Percentiles rank a stretch among this genome's conserved stretches.
phyloP scores from a whole-genome alignment of 1,140 invertebrate species.

The Apis florea region DNA sequence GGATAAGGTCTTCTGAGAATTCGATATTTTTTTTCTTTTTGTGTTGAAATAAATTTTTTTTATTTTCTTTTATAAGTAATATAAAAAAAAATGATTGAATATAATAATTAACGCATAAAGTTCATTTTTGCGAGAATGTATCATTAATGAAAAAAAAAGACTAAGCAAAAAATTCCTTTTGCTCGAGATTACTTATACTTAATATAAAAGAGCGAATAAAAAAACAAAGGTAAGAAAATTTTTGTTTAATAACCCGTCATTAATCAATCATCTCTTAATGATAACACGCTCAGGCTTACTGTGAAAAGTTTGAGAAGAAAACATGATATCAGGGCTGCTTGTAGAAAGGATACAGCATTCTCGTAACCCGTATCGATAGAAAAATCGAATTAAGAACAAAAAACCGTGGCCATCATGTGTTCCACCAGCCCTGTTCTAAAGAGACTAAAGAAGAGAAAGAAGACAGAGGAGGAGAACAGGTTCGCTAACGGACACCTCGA shows the following conservation, averaged over 20 bases:
- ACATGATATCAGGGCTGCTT: background rate
- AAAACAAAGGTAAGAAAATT: background rate
- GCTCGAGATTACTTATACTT: background rate
- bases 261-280: constrained; percentile 32
- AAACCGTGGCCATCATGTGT: background rate
- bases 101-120: background rate
- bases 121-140: background rate
- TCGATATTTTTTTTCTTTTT: background rate
- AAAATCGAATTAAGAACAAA: constrained; percentile 27
- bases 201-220: background rate
- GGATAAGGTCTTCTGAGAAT: background rate
- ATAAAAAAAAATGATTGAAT: too few species aligned
- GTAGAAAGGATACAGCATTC: background rate
- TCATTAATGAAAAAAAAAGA: too few species aligned
- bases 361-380: background rate
- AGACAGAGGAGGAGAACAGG: constrained; percentile 63
- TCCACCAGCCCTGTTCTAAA: background rate
- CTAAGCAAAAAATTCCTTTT: background rate
- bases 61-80: background rate
- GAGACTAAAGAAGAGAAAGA: constrained; percentile 24
- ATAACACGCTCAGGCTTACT: background rate
- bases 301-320: background rate
- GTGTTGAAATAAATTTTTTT: too few species aligned
- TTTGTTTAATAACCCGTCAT: background rate
- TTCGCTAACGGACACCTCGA: constrained; percentile 70